Evolutionary conservation across 92 coral and sea anemone genomes (phyloP).

Genomic region (Epizoanthus ramosus): DNA sequence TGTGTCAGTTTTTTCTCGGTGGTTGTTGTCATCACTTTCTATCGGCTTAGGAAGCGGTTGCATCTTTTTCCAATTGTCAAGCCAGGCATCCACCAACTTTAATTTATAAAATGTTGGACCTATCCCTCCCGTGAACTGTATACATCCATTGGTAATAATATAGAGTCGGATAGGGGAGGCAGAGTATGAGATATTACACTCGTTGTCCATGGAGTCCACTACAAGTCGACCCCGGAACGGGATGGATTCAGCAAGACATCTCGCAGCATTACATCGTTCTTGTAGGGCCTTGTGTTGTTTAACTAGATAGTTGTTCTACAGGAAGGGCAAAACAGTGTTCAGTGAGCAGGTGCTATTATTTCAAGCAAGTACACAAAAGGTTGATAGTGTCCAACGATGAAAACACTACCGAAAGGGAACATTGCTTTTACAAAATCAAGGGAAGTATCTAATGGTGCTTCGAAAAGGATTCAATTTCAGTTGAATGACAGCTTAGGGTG

Average conservation of each 20-base stretch:
- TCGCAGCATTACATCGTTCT: slow-evolving; percentile 1
- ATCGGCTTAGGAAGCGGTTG: too few relatives aligned
- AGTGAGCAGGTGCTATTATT: too few relatives aligned
- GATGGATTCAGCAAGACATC: neutral
- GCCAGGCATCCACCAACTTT: slow-evolving; percentile 55
- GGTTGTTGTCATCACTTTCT: too few relatives aligned
- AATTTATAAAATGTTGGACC: slow-evolving; percentile 63
- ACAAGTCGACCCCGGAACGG: slow-evolving; percentile 18
- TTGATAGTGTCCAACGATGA: too few relatives aligned
- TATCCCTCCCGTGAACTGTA: slow-evolving; percentile 54
- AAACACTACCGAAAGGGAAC: too few relatives aligned
- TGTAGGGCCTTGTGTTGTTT: neutral
- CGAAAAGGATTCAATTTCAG: too few relatives aligned
- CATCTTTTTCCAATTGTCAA: slow-evolving; percentile 30
- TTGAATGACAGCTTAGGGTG: too few relatives aligned
- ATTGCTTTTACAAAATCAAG: too few relatives aligned
- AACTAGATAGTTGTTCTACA: neutral
- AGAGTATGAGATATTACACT: slow-evolving; percentile 52
- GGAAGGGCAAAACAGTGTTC: too few relatives aligned
- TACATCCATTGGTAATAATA: slow-evolving; percentile 49
- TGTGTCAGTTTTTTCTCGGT: too few relatives aligned
- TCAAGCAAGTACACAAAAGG: too few relatives aligned
- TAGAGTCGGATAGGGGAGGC: slow-evolving; percentile 64
- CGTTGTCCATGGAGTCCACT: slow-evolving; percentile 68
- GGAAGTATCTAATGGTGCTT: too few relatives aligned